phyloP scores from a whole-genome alignment of 2,797 vertebrate genomes.

The Garrulus glandarius region DNA sequence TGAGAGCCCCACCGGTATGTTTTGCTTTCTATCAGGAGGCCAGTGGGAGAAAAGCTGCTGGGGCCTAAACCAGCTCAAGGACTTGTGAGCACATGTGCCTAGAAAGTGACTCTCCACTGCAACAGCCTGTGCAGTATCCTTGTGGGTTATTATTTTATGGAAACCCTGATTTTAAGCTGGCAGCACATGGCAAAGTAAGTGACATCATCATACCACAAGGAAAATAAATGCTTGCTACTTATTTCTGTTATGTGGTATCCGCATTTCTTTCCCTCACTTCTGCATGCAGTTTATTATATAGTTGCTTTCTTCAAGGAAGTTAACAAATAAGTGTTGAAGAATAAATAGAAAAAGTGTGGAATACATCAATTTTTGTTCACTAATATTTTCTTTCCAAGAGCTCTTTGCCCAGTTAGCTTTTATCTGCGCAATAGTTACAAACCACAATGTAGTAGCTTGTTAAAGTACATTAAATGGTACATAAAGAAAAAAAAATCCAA shows the following conservation, averaged over 20 bases:
- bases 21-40: neutral
- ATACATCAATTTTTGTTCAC: neutral
- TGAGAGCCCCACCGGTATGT: neutral
- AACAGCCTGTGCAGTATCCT: neutral
- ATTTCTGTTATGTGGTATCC: neutral
- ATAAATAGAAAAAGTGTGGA: neutral
- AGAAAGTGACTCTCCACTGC: neutral
- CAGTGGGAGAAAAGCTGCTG: neutral
- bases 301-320: neutral
- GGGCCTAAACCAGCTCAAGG: neutral
- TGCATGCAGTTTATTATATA: neutral
- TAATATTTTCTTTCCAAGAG: neutral
- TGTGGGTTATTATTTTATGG: neutral
- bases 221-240: neutral
- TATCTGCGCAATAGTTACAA: neutral
- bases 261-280: neutral
- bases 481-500: neutral
- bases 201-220: neutral
- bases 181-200: neutral
- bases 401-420: neutral
- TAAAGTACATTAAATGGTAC: neutral
- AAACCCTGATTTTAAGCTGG: neutral
- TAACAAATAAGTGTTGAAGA: neutral
- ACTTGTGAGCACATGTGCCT: accelerated
- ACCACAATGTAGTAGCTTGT: neutral